A percentile compares a stretch with the other conserved stretches of the same genome.
These are phyloP conservation scores for Choristoneura rosaceana DNA, from an alignment of 2,888 invertebrate genomes.

Conservation along the genomic window DNA sequence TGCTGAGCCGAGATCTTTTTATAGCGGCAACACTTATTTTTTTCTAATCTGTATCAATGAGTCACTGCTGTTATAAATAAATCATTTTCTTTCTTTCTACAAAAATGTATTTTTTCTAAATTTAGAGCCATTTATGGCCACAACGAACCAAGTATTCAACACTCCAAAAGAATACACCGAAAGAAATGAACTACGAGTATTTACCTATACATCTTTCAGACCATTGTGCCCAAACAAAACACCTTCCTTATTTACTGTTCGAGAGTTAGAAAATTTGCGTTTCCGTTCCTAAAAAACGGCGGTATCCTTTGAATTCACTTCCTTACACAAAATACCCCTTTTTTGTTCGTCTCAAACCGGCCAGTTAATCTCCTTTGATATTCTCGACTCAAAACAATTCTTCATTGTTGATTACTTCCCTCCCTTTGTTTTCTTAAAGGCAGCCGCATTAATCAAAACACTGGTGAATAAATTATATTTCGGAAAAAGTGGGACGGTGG, in stretches of 20 bases:
- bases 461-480: conserved; percentile 30
- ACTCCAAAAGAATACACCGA: neutral
- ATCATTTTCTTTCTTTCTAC: no score
- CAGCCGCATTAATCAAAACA: conserved; percentile 38
- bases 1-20: no score
- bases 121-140: neutral
- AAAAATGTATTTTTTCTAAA: no score
- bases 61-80: no score
- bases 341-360: conserved; percentile 37
- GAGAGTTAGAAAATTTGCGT: conserved; percentile 38
- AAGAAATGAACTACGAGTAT: neutral
- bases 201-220: neutral
- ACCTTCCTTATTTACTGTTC: conserved; percentile 34
- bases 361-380: conserved; percentile 40
- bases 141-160: neutral
- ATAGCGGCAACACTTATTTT: no score
- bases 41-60: no score
- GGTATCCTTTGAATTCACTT: conserved; percentile 33
- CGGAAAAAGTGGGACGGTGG: conserved; percentile 7
- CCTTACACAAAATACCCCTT: conserved; percentile 35
- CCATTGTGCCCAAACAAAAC: conserved; percentile 26
- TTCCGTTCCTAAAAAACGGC: conserved; percentile 35
- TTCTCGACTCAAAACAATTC: conserved; percentile 34
- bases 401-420: conserved; percentile 41
- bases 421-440: conserved; percentile 40